Evolutionary conservation across 1,140 invertebrate genomes (phyloP).

Genomic region (Achatina immaculata): DNA sequence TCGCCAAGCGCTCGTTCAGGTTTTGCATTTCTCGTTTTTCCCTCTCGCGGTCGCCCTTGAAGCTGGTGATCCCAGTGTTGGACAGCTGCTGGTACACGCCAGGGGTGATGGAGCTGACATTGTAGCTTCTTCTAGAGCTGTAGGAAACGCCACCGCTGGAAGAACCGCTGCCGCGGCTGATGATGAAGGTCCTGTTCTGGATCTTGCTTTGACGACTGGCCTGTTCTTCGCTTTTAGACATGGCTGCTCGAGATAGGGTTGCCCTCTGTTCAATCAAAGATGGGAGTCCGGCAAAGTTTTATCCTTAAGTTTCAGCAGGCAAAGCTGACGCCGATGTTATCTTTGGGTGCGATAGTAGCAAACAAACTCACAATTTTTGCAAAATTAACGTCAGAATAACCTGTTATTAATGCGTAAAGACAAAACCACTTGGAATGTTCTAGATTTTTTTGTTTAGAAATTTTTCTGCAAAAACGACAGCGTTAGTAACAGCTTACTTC

Average conservation of each 20-base stretch:
- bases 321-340: too few relatives aligned
- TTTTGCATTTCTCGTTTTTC: slow-evolving; percentile 74
- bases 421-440: too few relatives aligned
- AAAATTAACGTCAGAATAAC: too few relatives aligned
- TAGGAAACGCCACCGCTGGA: neutral
- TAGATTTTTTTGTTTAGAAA: too few relatives aligned
- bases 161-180: slow-evolving; percentile 20
- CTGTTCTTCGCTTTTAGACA: slow-evolving; percentile 5
- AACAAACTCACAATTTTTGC: too few relatives aligned
- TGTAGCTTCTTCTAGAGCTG: neutral
- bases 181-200: slow-evolving; percentile 3
- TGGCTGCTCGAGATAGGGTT: neutral
- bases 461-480: too few relatives aligned
- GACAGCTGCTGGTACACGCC: slow-evolving; percentile 61
- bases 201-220: slow-evolving; percentile 27
- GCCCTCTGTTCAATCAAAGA: too few relatives aligned
- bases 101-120: slow-evolving; percentile 25
- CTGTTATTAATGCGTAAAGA: too few relatives aligned
- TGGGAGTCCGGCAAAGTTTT: too few relatives aligned
- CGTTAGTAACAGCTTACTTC: too few relatives aligned
- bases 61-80: slow-evolving; percentile 65
- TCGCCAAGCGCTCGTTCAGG: slow-evolving; percentile 73
- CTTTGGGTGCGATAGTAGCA: too few relatives aligned
- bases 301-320: too few relatives aligned
- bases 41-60: slow-evolving; percentile 70